Conservation (phyloP, 2,797 vertebrate genomes). For the Silurus aristotelis region DNA sequence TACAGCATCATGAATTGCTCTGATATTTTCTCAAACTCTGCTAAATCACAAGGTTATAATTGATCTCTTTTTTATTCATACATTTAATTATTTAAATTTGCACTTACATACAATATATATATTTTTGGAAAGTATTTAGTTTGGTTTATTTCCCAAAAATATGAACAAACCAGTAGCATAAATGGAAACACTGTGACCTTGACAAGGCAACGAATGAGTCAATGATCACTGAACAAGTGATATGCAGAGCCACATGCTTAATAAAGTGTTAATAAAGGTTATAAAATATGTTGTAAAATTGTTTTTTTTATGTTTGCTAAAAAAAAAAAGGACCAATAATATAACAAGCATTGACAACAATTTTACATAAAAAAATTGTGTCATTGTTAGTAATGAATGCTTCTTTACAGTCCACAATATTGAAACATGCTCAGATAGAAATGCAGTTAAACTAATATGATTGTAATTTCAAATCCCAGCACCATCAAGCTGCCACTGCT, state of each 20-base stretch:
- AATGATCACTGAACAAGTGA: neutral
- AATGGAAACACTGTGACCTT: neutral
- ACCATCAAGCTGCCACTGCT: no score
- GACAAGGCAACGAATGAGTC: neutral
- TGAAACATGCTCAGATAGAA: no score
- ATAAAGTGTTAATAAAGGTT: neutral
- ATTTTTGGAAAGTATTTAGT: neutral
- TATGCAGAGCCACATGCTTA: neutral
- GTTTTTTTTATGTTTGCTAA: neutral
- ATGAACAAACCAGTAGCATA: neutral
- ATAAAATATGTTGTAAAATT: neutral
- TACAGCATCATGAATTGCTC: neutral
- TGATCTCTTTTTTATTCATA: neutral
- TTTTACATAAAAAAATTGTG: neutral
- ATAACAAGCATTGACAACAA: neutral
- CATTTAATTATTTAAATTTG: neutral
- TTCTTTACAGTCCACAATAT: neutral
- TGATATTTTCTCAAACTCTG: neutral
- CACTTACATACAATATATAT: neutral
- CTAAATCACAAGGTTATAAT: slow-evolving; percentile 2
- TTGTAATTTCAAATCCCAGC: no score
- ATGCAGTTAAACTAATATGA: no score
- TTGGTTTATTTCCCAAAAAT: neutral
- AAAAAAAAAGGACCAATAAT: neutral
- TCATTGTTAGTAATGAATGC: neutral